phyloP scores from a whole-genome alignment of 2,113 vertebrate genomes.

The mouse (Mus musculus) region GRCm39 chr2:130558501-130559000 shows the following conservation, averaged over 20 bases:
- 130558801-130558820: not conserved
- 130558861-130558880: not conserved
- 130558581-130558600: not conserved
- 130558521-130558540: not conserved
- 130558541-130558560: not conserved
- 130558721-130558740: not conserved
- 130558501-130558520: not conserved
- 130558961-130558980: not conserved
- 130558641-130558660: conserved; percentile 18
- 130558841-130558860: not conserved
- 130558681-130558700: not conserved
- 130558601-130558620: not conserved
- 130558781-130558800: not conserved
- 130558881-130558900: not conserved
- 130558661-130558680: not conserved
- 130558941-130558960: not conserved
- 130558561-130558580: not conserved
- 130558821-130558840: not conserved
- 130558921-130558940: not conserved
- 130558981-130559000: not conserved
- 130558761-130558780: not conserved
- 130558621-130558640: not conserved
- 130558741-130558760: not conserved
- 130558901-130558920: not conserved
- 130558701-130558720: not conserved